Base-by-base conservation (phyloP, 2,113 vertebrate genomes). In the Otis tarda region DNA sequence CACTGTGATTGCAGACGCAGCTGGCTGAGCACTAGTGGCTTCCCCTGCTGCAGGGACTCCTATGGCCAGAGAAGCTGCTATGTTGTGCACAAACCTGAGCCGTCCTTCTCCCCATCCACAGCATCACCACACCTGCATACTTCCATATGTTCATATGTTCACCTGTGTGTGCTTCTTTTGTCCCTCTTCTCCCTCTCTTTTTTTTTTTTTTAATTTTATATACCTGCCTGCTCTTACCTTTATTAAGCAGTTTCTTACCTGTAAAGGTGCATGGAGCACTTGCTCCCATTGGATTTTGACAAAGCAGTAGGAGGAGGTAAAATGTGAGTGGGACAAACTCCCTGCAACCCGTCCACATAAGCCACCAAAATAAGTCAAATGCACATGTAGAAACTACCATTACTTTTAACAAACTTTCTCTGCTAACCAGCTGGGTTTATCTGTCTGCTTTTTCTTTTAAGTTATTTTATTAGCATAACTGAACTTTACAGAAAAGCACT, bases 1-100 rank as follows among this genome's bases (percentile, higher is more conserved):
- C 1, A 4, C 25, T 86, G 35, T 2, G 0, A n/a, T 1, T 31
- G 50, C 33, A 67, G 71, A 33, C 2, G 1, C 13, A 4, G 10
- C 65, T 70, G 60, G 6, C 20, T 1, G 4, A 56, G 45, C 50
- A 8, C 37, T 21, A 30, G 5, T 19, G 27, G 12, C 49, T 71
- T 14, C 37, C 43, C 60, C 37, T 83, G 61, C 30, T 69, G 55
- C 2, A 2, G 27, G 45, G 20, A 33, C 7, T 53, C 15, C 50
- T 15, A 5, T 3, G 12, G 69, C 20, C 55, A 49, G 47, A 53
- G 59, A 28, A 65, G 37, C 3, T 37, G 55, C 41, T 4, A 11
- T 12, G 19, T 16, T 56, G 39, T 30, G 45, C 45, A n/a, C 53
- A 50, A 57, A 21, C 35, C 60, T 47, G 55, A 82, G 49, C 45